Percentiles rank a stretch among this genome's conserved stretches.
Evolutionary conservation across 2,113 vertebrate species (phyloP).

Genomic region (Elanoides forficatus): DNA sequence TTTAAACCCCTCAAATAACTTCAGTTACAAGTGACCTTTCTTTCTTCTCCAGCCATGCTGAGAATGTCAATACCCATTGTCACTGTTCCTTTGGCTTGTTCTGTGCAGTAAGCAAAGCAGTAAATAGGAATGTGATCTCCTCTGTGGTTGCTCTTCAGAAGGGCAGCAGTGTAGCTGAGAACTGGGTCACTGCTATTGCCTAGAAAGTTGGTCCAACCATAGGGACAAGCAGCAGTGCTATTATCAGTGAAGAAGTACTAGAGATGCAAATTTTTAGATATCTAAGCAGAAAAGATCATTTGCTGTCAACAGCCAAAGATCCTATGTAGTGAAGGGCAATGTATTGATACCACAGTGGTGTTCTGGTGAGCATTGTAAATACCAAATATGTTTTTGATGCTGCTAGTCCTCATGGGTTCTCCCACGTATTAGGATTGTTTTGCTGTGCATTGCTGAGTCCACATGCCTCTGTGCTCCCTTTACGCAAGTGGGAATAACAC

Average conservation of each 20-base stretch:
- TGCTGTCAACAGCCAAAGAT: neutral
- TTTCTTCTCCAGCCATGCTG: neutral
- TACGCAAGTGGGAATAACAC: neutral
- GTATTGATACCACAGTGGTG: fast-evolving
- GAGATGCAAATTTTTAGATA: neutral
- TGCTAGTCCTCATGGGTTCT: neutral
- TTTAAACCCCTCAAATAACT: neutral
- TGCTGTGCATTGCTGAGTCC: neutral
- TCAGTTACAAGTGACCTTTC: neutral
- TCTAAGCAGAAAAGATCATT: neutral
- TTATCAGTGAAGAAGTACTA: neutral
- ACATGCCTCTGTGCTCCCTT: neutral
- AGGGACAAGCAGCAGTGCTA: neutral
- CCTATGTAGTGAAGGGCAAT: neutral
- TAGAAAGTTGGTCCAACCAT: neutral
- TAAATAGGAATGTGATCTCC: neutral
- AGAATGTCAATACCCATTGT: neutral
- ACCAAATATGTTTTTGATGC: fast-evolving
- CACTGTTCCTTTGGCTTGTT: neutral
- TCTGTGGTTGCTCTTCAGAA: neutral
- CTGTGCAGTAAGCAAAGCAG: neutral
- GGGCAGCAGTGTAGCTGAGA: neutral
- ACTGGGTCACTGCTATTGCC: neutral
- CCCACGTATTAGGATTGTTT: fast-evolving
- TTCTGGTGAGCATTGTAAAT: neutral